Percentiles rank a stretch among this genome's conserved stretches.
Conservation (phyloP, 2,888 invertebrate genomes). For the Cephus pulcher region DNA sequence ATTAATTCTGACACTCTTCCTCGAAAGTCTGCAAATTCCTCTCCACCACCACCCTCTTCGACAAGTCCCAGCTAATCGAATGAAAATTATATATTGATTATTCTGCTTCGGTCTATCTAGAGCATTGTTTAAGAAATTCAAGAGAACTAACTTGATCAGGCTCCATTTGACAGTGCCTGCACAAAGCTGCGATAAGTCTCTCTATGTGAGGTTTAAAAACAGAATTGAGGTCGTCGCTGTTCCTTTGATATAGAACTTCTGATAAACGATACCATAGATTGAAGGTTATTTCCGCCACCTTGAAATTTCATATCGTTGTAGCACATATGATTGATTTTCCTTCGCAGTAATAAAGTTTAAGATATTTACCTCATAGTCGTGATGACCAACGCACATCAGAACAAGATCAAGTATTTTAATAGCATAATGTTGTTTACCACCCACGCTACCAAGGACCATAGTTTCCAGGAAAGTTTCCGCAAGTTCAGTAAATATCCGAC, state of each 20-base stretch:
- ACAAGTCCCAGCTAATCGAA: constrained; percentile 54
- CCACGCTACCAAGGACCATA: constrained; percentile 76
- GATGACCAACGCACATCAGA: constrained; percentile 93
- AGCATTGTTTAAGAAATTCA: not conserved
- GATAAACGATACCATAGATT: constrained; percentile 97
- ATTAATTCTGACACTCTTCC: constrained; percentile 91
- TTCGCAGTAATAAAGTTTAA: constrained; percentile 4
- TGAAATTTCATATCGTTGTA: constrained; percentile 19
- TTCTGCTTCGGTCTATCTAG: not conserved
- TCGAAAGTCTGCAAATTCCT: constrained; percentile 85
- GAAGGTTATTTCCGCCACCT: constrained; percentile 89
- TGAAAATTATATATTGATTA: not conserved
- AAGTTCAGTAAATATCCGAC: constrained; percentile 93
- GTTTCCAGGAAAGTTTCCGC: constrained; percentile 91
- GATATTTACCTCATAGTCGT: constrained; percentile 92
- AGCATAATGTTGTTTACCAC: constrained; percentile 78
- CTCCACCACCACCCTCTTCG: constrained; percentile 68
- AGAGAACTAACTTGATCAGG: constrained; percentile 80
- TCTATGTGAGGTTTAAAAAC: constrained; percentile 92
- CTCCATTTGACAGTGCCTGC: constrained; percentile 95
- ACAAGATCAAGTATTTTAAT: constrained; percentile 89
- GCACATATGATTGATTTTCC: not conserved
- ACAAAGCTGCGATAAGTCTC: constrained; percentile 88
- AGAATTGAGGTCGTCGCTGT: constrained; percentile 82
- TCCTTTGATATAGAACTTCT: constrained; percentile 91